These are phyloP conservation scores for Melanotaenia pygmaea DNA, from an alignment of 2,797 vertebrate species.

Conservation along the genomic window DNA sequence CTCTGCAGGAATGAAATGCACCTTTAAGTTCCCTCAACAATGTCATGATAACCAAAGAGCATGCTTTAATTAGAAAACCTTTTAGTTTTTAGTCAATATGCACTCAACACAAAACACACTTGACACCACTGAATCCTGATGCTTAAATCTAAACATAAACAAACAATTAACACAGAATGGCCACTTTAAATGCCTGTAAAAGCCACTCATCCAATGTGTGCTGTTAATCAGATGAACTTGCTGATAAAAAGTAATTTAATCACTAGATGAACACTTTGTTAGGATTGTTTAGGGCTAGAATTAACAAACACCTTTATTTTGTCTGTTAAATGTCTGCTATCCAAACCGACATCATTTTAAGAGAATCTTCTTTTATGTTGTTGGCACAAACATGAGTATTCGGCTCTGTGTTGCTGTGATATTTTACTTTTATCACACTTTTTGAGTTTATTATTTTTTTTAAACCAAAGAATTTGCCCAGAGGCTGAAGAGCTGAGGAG, in stretches of 20 bases:
- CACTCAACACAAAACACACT: background rate
- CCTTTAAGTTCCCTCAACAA: background rate
- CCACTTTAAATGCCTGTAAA: too few relatives aligned
- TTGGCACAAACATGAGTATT: background rate
- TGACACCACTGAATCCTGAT: slow-evolving; percentile 8
- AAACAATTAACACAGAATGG: too few relatives aligned
- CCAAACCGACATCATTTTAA: too few relatives aligned
- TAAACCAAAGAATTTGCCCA: slow-evolving; percentile 38
- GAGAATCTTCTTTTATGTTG: background rate
- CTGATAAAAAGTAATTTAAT: slow-evolving; percentile 44
- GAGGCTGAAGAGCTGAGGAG: slow-evolving; percentile 19
- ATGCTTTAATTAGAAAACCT: slow-evolving; percentile 1
- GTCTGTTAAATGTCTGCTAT: too few relatives aligned
- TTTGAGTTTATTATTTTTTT: slow-evolving; percentile 13
- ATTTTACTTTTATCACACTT: slow-evolving; percentile 24
- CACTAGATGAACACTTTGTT: slow-evolving; percentile 30
- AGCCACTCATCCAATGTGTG: slow-evolving; percentile 23
- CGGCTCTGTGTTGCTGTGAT: slow-evolving; percentile 6
- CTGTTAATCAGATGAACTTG: slow-evolving; percentile 37
- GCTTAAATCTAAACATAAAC: slow-evolving; percentile 12
- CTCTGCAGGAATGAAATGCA: background rate
- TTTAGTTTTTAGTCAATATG: slow-evolving; percentile 11
- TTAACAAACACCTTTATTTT: slow-evolving; percentile 16
- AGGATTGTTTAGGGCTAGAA: slow-evolving; percentile 10
- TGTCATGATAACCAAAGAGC: background rate